A percentile compares a stretch with the other conserved stretches of the same genome.
These are phyloP conservation scores for Hemicentrotus pulcherrimus DNA, from an alignment of 35 echinoderm and acorn worm species.

Conservation along the genomic window DNA sequence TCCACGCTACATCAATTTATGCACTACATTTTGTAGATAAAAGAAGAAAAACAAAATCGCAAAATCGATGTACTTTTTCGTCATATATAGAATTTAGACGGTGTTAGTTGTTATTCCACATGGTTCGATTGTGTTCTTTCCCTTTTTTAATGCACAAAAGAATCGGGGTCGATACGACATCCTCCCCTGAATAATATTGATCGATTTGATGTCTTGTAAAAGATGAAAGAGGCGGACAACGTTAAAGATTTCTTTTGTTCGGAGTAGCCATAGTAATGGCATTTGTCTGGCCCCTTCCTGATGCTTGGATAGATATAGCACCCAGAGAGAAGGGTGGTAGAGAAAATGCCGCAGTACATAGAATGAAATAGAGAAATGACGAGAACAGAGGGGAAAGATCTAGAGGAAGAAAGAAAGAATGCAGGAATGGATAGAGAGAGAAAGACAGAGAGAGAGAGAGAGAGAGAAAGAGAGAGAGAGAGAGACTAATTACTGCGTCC, in stretches of 20 bases:
- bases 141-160: not conserved
- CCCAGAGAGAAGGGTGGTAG: too few relatives aligned
- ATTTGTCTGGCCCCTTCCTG: not conserved
- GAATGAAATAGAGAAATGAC: too few relatives aligned
- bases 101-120: not conserved
- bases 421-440: too few relatives aligned
- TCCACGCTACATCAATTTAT: not conserved
- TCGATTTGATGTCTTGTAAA: not conserved
- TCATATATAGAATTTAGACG: not conserved
- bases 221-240: not conserved
- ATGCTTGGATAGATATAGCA: too few relatives aligned
- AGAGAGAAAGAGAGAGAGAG: too few relatives aligned
- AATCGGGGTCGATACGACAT: not conserved
- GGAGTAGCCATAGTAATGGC: not conserved
- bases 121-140: not conserved
- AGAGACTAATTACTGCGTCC: too few relatives aligned
- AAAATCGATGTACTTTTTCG: not conserved
- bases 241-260: not conserved
- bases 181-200: not conserved
- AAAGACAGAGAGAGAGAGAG: too few relatives aligned
- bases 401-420: too few relatives aligned
- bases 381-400: too few relatives aligned
- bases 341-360: too few relatives aligned
- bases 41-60: not conserved
- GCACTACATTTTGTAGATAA: not conserved